Base-by-base conservation (phyloP, 2,888 invertebrate species). In the Papilio elwesi region DNA sequence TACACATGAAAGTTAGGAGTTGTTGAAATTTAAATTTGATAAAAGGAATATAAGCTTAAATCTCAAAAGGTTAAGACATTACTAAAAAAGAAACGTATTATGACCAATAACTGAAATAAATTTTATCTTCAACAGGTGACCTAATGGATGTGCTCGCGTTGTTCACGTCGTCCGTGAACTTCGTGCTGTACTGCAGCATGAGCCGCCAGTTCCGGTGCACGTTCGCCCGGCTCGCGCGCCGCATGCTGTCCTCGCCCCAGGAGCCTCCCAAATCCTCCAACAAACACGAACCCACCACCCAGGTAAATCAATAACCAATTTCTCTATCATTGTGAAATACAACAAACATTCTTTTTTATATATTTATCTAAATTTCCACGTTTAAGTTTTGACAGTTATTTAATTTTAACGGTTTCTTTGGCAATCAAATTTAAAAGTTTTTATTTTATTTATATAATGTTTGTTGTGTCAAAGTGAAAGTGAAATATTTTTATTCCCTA, bases 151-250 rank as follows among this genome's bases (percentile, higher is more conserved):
- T 98, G 77, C 91, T 98, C 82, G 98, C 98, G 0, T 94, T 98
- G 78, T 96, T 97, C 82, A 98, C 98, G 86, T 97, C 98, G 13
- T 97, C 98, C 52, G 97, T 98, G 76, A 98, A 98, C 92, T 98
- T 98, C 92, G 97, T 98, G 77, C 83, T 93, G 67, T 98, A 98
- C 94, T 98, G 98, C 92, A 96, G 97, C 77, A 98, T 98, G 98
- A 98, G 98, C 77, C 94, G 97, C 36, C 98, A 98, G 92, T 98
- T 98, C 89, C 95, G 98, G 6, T 95, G 95, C 77, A 97, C 97
- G 0, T 97, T 97, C 86, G 95, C 95, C 36, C 93, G 96, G 75
- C 94, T 98, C 47, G 98, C 98, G 83, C 94, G 95, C 0, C 79
- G 92, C 5, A 81, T 92, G 83, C 78, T 93, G 26, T 91, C 90